A percentile compares a stretch with the other conserved stretches of the same genome.
Conservation (phyloP, 1,140 invertebrate genomes). For the Macrosteles quadrilineatus region DNA sequence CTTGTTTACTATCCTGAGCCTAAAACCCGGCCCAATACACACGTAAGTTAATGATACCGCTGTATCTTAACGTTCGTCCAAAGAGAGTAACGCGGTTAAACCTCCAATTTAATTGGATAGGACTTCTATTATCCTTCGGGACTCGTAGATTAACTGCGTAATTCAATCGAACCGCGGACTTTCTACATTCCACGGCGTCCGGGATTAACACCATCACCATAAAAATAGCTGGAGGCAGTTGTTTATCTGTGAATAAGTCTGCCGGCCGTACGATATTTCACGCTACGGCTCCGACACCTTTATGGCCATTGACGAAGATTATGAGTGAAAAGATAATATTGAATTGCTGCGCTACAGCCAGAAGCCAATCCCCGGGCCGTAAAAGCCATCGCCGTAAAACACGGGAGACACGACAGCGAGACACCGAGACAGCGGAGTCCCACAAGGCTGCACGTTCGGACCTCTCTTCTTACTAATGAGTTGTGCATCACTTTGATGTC, state of each 20-base stretch:
- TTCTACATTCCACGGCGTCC: slow-evolving; percentile 4
- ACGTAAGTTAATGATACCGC: too few relatives aligned
- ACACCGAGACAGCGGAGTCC: neutral
- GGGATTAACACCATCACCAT: slow-evolving; percentile 12
- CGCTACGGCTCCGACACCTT: neutral
- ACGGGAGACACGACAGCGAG: neutral
- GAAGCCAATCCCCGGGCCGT: slow-evolving; percentile 19
- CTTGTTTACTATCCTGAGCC: too few relatives aligned
- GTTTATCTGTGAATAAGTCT: slow-evolving; percentile 12
- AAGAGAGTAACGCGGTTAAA: too few relatives aligned
- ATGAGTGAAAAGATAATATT: slow-evolving; percentile 22
- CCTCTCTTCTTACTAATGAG: too few relatives aligned
- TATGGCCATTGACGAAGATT: slow-evolving; percentile 14
- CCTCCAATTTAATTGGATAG: too few relatives aligned
- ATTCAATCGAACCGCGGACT: neutral
- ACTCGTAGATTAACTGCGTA: too few relatives aligned
- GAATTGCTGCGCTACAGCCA: slow-evolving; percentile 11
- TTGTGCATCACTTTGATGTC: too few relatives aligned
- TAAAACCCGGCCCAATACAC: too few relatives aligned
- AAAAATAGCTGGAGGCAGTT: neutral
- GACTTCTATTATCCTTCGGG: too few relatives aligned
- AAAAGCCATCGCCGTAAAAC: slow-evolving; percentile 21
- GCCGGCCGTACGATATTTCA: slow-evolving; percentile 4
- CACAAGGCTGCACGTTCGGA: neutral
- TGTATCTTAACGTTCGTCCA: too few relatives aligned